Evolutionary conservation across 2,113 vertebrate species (phyloP).

Genomic region (Prunella fulvescens): DNA sequence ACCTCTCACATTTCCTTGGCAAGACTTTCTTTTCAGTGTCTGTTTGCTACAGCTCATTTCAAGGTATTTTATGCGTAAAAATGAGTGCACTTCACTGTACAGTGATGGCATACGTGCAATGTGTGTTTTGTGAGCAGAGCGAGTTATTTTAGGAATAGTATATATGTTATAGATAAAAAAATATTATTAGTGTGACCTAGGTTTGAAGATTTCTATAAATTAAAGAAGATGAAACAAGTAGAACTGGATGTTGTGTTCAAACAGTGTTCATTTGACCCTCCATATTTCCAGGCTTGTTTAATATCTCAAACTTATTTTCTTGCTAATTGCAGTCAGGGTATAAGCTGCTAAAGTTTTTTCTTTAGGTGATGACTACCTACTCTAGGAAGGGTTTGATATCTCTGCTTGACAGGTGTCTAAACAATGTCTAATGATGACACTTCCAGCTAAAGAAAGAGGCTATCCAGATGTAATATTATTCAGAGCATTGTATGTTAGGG

Average conservation of each 20-base stretch:
- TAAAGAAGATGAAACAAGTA: not conserved
- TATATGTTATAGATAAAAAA: not conserved
- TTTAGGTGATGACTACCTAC: not conserved
- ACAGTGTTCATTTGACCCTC: not conserved
- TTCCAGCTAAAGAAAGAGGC: not conserved
- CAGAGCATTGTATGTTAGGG: not conserved
- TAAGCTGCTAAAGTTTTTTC: not conserved
- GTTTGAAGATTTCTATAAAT: not conserved
- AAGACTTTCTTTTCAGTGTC: not conserved
- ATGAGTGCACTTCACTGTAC: not conserved
- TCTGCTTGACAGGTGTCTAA: not conserved
- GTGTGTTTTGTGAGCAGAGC: not conserved
- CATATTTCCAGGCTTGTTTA: not conserved
- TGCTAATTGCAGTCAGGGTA: not conserved
- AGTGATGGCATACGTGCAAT: not conserved
- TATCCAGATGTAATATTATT: not conserved
- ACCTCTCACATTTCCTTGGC: not conserved
- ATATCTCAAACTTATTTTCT: not conserved
- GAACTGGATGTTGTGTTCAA: not conserved
- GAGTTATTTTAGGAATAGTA: not conserved
- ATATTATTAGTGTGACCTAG: not conserved
- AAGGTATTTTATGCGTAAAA: not conserved
- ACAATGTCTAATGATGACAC: not conserved
- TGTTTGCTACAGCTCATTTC: not conserved
- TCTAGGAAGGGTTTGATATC: not conserved